Base-by-base conservation (phyloP, 1,140 invertebrate species). In the Drosophila leontia region DNA sequence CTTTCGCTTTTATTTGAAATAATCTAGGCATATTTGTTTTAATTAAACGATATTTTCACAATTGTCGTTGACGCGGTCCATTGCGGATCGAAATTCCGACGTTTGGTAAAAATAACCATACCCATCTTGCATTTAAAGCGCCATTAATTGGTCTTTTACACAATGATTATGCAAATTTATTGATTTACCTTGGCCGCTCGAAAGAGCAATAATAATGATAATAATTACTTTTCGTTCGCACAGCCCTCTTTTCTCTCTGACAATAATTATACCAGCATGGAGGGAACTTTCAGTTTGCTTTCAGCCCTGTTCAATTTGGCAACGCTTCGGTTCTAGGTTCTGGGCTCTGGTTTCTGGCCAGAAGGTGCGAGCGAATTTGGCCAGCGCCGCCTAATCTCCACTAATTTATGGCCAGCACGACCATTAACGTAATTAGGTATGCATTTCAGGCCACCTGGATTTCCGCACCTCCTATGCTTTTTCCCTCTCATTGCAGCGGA, bases 371-470 rank as follows among this genome's bases (percentile, higher is more conserved):
- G 63, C 37, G 50, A 68, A 56, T 68, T 56, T 71, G 67, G 68
- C 68, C 47, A 47, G 37, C 60, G 19, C 15, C 13, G 29, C 64
- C 75, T 86, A 85, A 85, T 85, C 82, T 86, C 39, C 62, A 60
- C 64, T 82, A 85, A 85, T 85, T 85, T 86, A 85, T 86, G 78
- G 75, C 47, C 74, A 29, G 57, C n/a, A 78, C 63, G 82, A 69
- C 82, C 82, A 85, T 85, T 85, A 85, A 60, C 78, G 74, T 85
- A 85, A 85, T 85, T 85, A 85, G 82, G 60, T 82, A 85, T 85
- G 82, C 82, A 86, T 85, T 86, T 63, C 82, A 86, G 59, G 41
- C 70, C 70, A 75, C 29, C 72, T 53, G 70, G 50, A 53, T 56
- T 39, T 56, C 53, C 53, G 35, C 39, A 37, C 17, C 39, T 7